Base-by-base conservation (phyloP, 1,140 invertebrate species). In the Camponotus pennsylvanicus region DNA sequence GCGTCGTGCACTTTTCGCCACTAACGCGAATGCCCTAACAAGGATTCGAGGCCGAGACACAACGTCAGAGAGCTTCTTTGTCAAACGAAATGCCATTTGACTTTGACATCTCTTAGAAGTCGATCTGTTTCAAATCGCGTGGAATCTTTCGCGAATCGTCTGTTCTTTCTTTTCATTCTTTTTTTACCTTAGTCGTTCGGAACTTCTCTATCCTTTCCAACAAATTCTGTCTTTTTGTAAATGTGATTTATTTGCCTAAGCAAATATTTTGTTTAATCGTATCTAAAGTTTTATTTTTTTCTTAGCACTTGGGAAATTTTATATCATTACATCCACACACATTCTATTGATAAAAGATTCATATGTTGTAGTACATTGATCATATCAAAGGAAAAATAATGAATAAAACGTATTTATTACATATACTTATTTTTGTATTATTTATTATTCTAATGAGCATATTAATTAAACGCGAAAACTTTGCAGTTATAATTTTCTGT, bases 1-100 rank as follows among this genome's bases (percentile, higher is more conserved):
- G 86, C 32, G 69, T 66, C 55, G 32, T 67, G 52, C 77, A 71
- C 84, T 83, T 84, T 85, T 83, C 78, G 63, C 49, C 21, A 67
- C 32, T 52, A 1, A 52, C 45, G 45, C 42, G 77, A 52, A 63
- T 66, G 27, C 40, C 1, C 40, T 55, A 69, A 79, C 64, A 55
- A 52, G 63, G 77, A 79, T 21, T 37, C 63, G 32, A 15, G 21
- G 37, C 34, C 32, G 27, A 45, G 37, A 64, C 32, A 18, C 75
- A 18, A 18, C 42, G 66, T 42, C 32, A 71, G 27, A 40, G 18
- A 59, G 32, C 18, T 71, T 42, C 49, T 82, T 57, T 27, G 52
- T 59, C 9, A 21, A 40, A 18, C 9, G 45, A 55, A 52, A 69
- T 3, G n/a, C 6, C 61, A 70, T 42, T 57, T n/a, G 57, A 34